Percentiles rank a stretch among this genome's conserved stretches.
Evolutionary conservation across 53 echinoderm and acorn worm species (phyloP).

Genomic region (Patiria pectinifera): DNA sequence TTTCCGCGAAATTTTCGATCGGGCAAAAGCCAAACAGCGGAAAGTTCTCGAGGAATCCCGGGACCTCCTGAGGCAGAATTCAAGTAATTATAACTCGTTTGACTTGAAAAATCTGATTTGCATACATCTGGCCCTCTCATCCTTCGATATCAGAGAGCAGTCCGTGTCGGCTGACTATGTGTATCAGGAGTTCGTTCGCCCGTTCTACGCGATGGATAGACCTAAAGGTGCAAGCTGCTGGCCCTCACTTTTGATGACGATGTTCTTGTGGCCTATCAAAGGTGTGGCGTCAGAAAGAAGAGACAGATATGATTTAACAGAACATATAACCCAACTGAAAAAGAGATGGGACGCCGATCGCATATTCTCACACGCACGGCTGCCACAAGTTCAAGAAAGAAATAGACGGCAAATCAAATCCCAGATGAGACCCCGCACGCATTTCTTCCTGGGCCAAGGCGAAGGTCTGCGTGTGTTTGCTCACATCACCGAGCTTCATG

Average conservation of each 20-base stretch:
- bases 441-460: conserved; percentile 42
- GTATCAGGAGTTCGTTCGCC: conserved; percentile 50
- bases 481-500: conserved; percentile 1
- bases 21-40: background rate
- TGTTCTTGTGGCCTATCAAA: conserved; percentile 70
- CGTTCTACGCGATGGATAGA: background rate
- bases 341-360: background rate
- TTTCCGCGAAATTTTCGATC: conserved; percentile 59
- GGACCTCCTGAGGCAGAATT: conserved; percentile 11
- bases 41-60: conserved; percentile 6
- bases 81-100: conserved; percentile 22
- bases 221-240: background rate
- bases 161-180: conserved; percentile 36
- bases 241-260: conserved; percentile 54
- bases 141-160: background rate
- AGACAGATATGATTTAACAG: conserved; percentile 19
- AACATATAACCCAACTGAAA: background rate
- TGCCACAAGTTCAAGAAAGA: background rate
- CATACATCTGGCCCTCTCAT: conserved; percentile 55
- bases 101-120: conserved; percentile 58
- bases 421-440: conserved; percentile 5
- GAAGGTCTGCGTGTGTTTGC: background rate
- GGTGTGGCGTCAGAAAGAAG: conserved; percentile 32
- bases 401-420: background rate
- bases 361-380: background rate